Evolutionary conservation across 2,888 invertebrate genomes (phyloP).

Genomic region (Phyllotreta cruciferae): DNA sequence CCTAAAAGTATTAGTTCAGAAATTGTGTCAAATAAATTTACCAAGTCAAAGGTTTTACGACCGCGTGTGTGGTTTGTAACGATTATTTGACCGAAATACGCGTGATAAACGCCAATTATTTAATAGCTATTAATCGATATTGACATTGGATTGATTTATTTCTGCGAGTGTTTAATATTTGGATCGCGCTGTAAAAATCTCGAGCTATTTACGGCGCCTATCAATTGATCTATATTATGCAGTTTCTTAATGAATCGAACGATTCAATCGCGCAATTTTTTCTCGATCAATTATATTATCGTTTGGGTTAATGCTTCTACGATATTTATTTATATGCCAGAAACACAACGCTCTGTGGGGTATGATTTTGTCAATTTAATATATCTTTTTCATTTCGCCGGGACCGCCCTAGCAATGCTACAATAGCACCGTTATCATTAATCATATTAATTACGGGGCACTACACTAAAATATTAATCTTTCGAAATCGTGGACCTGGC

Average conservation of each 20-base stretch:
- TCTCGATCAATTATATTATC: constrained; percentile 3
- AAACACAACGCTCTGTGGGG: neutral
- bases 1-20: too few species aligned
- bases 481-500: constrained; percentile 24
- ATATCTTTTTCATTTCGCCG: constrained; percentile 27
- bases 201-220: too few species aligned
- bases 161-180: too few species aligned
- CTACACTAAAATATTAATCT: constrained; percentile 33
- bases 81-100: too few species aligned
- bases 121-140: too few species aligned
- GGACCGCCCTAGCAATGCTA: constrained; percentile 20
- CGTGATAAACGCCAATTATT: too few species aligned
- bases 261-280: neutral
- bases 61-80: too few species aligned
- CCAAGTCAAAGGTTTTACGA: too few species aligned
- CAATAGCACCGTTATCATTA: constrained; percentile 24
- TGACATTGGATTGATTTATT: too few species aligned
- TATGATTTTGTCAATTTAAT: constrained; percentile 30
- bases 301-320: constrained; percentile 1
- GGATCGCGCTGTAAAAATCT: too few species aligned
- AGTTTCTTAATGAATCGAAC: constrained; percentile 1
- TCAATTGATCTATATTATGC: neutral
- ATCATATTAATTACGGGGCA: constrained; percentile 35
- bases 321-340: constrained; percentile 21
- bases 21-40: too few species aligned